Evolutionary conservation across 2,113 vertebrate genomes (phyloP).

Genomic region (Bambusicola thoracicus): DNA sequence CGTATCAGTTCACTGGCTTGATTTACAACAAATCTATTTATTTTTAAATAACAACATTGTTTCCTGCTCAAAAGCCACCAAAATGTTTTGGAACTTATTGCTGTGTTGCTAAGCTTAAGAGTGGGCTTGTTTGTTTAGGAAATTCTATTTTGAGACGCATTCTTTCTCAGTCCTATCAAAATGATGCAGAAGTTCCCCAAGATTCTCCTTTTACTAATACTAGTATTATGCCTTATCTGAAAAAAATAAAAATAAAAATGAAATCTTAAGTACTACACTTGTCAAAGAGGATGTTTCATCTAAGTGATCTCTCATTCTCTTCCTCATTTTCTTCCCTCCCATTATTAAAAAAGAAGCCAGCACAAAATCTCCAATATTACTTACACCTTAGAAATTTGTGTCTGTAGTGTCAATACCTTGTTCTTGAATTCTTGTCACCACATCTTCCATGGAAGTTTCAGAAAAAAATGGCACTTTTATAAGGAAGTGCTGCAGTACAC

Average conservation of each 20-base stretch:
- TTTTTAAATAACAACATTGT: background rate
- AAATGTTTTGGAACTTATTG: background rate
- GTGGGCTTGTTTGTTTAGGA: background rate
- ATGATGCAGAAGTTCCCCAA: background rate
- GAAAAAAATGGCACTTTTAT: background rate
- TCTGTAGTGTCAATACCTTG: fast-evolving
- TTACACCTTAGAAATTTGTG: background rate
- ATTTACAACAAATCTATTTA: background rate
- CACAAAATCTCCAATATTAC: background rate
- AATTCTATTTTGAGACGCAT: background rate
- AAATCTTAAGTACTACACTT: background rate
- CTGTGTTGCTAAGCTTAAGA: background rate
- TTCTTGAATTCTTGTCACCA: background rate
- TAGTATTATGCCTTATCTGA: background rate
- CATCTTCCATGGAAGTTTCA: background rate
- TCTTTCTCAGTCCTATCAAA: background rate
- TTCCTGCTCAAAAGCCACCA: background rate
- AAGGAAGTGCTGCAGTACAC: background rate
- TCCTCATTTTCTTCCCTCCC: background rate
- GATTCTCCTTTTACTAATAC: background rate
- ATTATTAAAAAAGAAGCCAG: background rate
- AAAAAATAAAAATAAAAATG: background rate
- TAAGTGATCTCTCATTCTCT: background rate
- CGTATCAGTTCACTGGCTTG: background rate
- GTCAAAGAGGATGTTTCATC: background rate